Base-by-base conservation (phyloP, 2,888 invertebrate species). In the Cerceris rybyensis region DNA sequence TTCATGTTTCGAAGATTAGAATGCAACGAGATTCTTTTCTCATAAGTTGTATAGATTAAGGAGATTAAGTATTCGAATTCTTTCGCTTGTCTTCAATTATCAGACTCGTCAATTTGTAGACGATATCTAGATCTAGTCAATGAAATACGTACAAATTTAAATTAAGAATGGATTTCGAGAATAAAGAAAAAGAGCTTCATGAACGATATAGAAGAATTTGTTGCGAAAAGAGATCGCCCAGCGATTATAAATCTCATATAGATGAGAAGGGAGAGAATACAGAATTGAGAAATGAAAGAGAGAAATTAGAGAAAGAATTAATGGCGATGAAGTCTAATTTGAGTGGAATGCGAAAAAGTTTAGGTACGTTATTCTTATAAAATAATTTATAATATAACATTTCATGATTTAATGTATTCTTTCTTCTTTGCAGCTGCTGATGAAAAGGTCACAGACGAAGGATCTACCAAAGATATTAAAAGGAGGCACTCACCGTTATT, bases 251-350 rank as follows among this genome's bases (percentile, higher is more conserved):
- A 58, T 68, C 81, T n/a, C 84, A 85, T n/a, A 68, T 88, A 11
- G 87, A 89, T 16, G 88, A 90, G 41, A 89, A 88, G 81, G 82
- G 78, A 0, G 88, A 90, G n/a, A 93, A 93, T 70, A 93, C 93
- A 50, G 88, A 88, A 59, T 91, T 94, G 9, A 94, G 95, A 89
- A 91, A 93, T 41, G 92, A 93, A 66, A 93, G 95, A 54, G 94
- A 94, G 64, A 92, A 93, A 4, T 92, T 96, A 75, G 95, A 96
- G 90, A 93, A 94, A 14, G 95, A 95, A 87, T 93, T 96, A 86
- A 94, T 94, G 0, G 94, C 94, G 57, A 79, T 88, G n/a, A 90
- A 88, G 70, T 88, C 88, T 7, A 91, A 91, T 78, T 66, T 90
- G 28, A 83, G 86, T 64, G 86, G 83, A 0, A 63, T 91, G 2